Conservation (phyloP, 2,797 vertebrate genomes). For the Varecia variegata region DNA sequence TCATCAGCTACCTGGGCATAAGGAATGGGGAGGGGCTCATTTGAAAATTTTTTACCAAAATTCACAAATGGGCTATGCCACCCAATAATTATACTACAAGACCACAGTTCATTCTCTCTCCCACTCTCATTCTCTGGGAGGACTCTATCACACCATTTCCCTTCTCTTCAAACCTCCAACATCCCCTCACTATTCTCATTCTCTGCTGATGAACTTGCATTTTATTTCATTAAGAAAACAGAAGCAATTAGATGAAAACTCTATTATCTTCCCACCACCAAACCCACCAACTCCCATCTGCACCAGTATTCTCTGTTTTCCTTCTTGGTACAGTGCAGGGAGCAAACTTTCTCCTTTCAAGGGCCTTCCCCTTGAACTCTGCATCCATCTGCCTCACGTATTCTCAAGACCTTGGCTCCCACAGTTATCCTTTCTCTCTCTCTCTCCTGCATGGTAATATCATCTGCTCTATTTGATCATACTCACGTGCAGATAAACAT, state of each 20-base stretch:
- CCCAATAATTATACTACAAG: not conserved
- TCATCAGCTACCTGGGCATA: not conserved
- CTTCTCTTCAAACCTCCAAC: not conserved
- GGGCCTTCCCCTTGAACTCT: not conserved
- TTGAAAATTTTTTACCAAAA: not conserved
- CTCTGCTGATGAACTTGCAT: not conserved
- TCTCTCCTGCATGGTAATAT: not conserved
- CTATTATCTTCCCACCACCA: not conserved
- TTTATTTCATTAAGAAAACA: slow-evolving; percentile 39
- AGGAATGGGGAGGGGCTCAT: not conserved
- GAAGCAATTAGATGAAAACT: not conserved
- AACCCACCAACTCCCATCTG: not conserved
- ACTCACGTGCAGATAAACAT: not conserved
- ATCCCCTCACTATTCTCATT: not conserved
- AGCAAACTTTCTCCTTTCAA: not conserved
- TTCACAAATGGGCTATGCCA: not conserved
- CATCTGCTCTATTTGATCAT: not conserved
- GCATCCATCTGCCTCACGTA: not conserved
- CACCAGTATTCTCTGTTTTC: not conserved
- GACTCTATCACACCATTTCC: not conserved
- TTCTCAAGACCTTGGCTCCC: not conserved
- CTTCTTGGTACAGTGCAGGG: not conserved
- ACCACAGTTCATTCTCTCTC: not conserved
- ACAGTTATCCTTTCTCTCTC: not conserved
- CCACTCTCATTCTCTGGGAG: not conserved